Evolutionary conservation across 2,888 invertebrate species (phyloP), one percentile per base, ranked within the genome.

Genomic region (Rhingia campestris): DNA sequence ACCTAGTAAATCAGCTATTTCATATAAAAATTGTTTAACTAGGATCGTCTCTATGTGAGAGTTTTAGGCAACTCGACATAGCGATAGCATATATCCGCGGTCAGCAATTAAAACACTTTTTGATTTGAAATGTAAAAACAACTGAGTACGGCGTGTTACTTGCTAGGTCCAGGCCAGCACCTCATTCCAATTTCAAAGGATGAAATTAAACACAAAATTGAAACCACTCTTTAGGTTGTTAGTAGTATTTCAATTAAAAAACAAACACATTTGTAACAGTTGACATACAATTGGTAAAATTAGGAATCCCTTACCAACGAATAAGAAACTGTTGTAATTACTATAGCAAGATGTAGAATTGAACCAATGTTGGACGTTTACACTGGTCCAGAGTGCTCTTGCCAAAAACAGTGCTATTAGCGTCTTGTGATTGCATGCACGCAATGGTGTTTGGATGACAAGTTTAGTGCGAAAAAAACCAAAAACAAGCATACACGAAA

Each of bases 301-400:
- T 12, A 72, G 3, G 6, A 10, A 4, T 10, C 54, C 14, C 37
- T 72, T 64, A 69, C 58, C 77, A 72, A 77, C 35, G 77, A 77
- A 77, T 77, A 77, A 64, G n/a, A 49, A 63, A 77, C 70, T 72
- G 77, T n/a, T 3, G 58, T 49, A 22, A 56, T 72, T 64, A 39
- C n/a, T 77, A 7, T 77, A 41, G 70, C 77, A 77, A 77, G 70
- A 58, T 72, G 5, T 58, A 2, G 4, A 37, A 49, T 43, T 72
- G 77, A 58, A 33, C 77, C 70, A 77, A 77, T 63, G 74, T 41
- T 37, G 53, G 33, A 14, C 3, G 6, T 45, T 51, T 56, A 30
- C 51, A 75, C 67, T 51, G 67, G 75, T 59, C 3, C 75, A 75
- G 58, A 67, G 75, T 75, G 66, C 75, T 53, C 75, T 59, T 70